Conservation (phyloP, 2,797 vertebrate genomes). For the Buceros bicornis region DNA sequence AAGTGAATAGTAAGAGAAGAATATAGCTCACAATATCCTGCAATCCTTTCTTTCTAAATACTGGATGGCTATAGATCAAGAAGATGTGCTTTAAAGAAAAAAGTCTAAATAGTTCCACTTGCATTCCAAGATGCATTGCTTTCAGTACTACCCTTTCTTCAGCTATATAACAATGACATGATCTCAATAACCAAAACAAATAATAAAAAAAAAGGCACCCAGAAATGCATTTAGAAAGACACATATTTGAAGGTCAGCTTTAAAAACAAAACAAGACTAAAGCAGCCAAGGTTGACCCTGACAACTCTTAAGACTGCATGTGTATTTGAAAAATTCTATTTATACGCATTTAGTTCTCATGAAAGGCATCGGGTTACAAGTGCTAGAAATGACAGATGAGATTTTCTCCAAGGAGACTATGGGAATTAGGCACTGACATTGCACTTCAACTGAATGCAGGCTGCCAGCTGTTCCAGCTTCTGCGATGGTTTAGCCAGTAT, state of each 20-base stretch:
- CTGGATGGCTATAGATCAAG: background rate
- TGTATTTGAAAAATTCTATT: background rate
- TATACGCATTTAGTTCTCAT: background rate
- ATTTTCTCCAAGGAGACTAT: background rate
- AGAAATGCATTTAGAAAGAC: background rate
- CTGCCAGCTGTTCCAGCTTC: background rate
- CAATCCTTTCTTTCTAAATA: background rate
- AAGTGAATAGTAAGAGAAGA: background rate
- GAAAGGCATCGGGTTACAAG: background rate
- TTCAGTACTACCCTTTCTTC: background rate
- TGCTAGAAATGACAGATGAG: background rate
- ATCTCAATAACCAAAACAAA: background rate
- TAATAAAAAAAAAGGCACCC: background rate
- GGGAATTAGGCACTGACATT: background rate
- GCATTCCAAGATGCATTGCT: background rate
- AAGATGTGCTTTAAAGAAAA: background rate
- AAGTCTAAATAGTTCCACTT: background rate
- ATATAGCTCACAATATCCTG: background rate
- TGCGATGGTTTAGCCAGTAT: background rate
- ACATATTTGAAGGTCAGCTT: background rate
- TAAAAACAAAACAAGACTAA: conserved; percentile 1
- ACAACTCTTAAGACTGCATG: background rate
- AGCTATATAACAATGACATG: background rate
- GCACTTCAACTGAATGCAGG: background rate
- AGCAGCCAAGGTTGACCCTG: background rate